Evolutionary conservation across 92 coral and sea anemone genomes (phyloP), one percentile per base, ranked within the genome.

Genomic region (Virgularia gustaviana): DNA sequence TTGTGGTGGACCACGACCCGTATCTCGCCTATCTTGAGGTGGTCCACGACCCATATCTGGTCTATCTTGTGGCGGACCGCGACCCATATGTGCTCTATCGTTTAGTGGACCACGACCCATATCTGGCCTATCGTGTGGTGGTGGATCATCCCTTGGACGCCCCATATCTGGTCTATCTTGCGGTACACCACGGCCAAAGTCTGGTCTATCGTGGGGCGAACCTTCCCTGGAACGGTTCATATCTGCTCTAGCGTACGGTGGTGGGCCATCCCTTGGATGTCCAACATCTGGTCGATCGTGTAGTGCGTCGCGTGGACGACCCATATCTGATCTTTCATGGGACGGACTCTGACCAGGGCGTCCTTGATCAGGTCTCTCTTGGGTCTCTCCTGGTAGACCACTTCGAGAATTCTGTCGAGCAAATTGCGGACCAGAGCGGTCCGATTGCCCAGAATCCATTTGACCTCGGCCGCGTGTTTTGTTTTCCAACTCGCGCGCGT

Each of bases 271-370:
- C 6, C 58, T 33, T 6, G 58, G 31, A 52, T 15, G 58, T 7
- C 29, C 29, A 28, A 52, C 28, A 52, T 52, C 29, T 22, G 58
- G 58, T 22, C 58, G 3, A 2, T 52, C 58, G 58, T 22, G 58
- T 11, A 33, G 58, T 15, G 58, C 30, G 58, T 52, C 58, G 3
- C 58, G 30, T 4, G 31, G 31, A 22, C 29, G 58, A 15, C 29
- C 58, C 58, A 52, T 52, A 52, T 52, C 58, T 52, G 58, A 33
- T 52, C 58, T 52, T 11, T 52, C 58, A 15, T 22, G 58, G 22
- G 31, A 33, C 31, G 58, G 58, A 22, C 30, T n/a, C n/a, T n/a
- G 30, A 6, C 58, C 58, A 22, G 30, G 29, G 13, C 58, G n/a
- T 43, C 51, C 20, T 19, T 60, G 28, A 13, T 60, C 6, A 11